Evolutionary conservation across 2,797 vertebrate species (phyloP).

Genomic region (Melanotaenia trifasciata): DNA sequence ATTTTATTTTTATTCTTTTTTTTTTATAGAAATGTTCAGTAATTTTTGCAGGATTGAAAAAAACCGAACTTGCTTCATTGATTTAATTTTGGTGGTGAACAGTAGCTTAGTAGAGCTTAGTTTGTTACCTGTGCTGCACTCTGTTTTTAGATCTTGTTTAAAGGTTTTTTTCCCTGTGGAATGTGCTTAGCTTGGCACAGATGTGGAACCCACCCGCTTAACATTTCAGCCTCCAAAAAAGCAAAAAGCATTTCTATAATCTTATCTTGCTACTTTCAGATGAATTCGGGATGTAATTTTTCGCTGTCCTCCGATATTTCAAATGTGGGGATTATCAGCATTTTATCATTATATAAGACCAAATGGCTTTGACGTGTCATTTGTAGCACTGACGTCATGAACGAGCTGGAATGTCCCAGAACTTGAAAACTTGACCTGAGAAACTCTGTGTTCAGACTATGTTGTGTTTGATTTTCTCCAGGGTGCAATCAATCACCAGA

Average conservation of each 20-base stretch:
- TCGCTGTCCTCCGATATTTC: conserved; percentile 21
- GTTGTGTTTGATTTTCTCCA: conserved; percentile 9
- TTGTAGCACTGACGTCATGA: conserved; percentile 26
- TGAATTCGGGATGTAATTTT: conserved; percentile 51
- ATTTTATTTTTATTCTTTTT: no score
- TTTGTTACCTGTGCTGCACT: background rate
- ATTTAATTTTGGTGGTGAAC: background rate
- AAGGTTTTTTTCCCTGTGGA: background rate
- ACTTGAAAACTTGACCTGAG: background rate
- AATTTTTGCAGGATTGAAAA: no score
- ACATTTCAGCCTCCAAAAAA: conserved; percentile 9
- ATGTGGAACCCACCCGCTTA: background rate
- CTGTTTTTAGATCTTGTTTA: background rate
- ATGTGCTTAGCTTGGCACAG: conserved; percentile 27
- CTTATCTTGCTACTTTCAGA: conserved; percentile 9
- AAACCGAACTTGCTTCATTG: background rate
- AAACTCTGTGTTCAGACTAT: conserved; percentile 12
- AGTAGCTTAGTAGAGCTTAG: background rate
- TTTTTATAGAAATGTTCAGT: no score
- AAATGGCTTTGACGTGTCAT: conserved; percentile 44
- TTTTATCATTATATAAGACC: conserved; percentile 51
- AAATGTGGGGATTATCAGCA: conserved; percentile 12
- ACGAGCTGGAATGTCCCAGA: conserved; percentile 15
- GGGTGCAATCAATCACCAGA: conserved; percentile 2
- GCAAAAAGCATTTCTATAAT: conserved; percentile 18